Evolutionary conservation across 2,888 invertebrate species (phyloP), one percentile per base, ranked within the genome.

Genomic region (Polyploca ridens): DNA sequence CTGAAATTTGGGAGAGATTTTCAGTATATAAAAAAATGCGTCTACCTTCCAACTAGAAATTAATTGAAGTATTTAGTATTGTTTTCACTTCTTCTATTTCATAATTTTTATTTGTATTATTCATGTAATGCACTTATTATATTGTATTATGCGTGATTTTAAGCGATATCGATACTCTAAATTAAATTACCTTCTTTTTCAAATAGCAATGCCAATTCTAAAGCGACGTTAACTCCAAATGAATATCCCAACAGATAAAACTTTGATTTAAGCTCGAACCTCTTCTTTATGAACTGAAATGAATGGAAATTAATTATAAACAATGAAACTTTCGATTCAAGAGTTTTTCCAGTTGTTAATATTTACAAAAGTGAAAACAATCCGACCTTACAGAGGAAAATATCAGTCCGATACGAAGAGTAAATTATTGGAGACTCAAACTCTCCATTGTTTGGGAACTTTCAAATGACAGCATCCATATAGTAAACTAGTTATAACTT

Each of bases 161-260:
- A 6, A 35, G 6, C 8, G 0, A 10, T 8, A 5, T 38, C 8
- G 3, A 38, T 38, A 35, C 3, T 35, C 5, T 35, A 10, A 38
- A 10, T 10, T 10, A 65, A 38, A 41, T 90, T 83, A 81, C 79
- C 80, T 73, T 82, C 76, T 66, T 74, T 75, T 65, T 82, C 81
- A 62, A 81, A 65, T 19, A 80, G 38, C 1, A 70, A 70, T n/a
- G 84, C 79, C 62, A 84, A 59, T 65, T 85, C 84, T 11, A 85
- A 69, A 14, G 82, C 83, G 10, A 84, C 69, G 13, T 82, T 82
- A 0, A 77, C 76, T 44, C 79, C 80, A 62, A 81, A 81, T 0
- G 80, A 81, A 67, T 81, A 81, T 27, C 79, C 81, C 66, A 81
- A 67, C 16, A 81, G 60, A 63, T 79, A 74, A 62, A 79, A 79